phyloP scores from a whole-genome alignment of 2,797 vertebrate species.

The Spondyliosoma cantharus region DNA sequence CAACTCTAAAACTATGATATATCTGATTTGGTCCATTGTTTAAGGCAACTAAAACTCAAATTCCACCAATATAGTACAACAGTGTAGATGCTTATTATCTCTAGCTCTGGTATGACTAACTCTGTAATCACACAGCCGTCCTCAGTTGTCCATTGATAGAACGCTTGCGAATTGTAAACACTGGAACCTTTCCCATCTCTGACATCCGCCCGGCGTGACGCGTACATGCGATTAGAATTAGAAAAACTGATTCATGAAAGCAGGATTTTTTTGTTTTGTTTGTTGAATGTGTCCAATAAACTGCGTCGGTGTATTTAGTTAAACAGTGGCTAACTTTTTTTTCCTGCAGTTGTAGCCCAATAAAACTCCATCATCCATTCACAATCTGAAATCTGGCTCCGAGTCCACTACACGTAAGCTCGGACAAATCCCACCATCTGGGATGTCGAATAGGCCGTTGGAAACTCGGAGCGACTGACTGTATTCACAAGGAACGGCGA shows the following conservation, averaged over 20 bases:
- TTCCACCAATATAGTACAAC: background rate
- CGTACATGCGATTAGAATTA: constrained; percentile 2
- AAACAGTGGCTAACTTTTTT: background rate
- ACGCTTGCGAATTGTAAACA: background rate
- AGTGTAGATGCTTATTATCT: background rate
- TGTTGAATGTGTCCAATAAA: background rate
- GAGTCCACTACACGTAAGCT: constrained; percentile 24
- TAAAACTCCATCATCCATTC: constrained; percentile 17
- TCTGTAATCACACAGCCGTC: background rate
- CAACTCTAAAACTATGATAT: background rate
- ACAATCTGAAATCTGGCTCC: constrained; percentile 41
- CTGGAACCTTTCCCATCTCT: background rate
- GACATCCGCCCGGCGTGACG: background rate
- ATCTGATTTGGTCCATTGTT: background rate
- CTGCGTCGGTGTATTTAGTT: constrained; percentile 13
- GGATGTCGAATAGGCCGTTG: constrained; percentile 5
- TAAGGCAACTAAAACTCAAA: background rate
- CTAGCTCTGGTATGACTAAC: background rate
- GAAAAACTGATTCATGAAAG: constrained; percentile 1
- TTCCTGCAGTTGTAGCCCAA: constrained; percentile 17
- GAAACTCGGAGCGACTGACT: constrained; percentile 27
- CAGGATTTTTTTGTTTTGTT: constrained; percentile 11
- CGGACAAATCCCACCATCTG: constrained; percentile 45
- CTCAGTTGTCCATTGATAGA: background rate
- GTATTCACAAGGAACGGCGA: constrained; percentile 15